Evolutionary conservation across 2,797 vertebrate genomes (phyloP).

Genomic region (Threskiornis aethiopicus): DNA sequence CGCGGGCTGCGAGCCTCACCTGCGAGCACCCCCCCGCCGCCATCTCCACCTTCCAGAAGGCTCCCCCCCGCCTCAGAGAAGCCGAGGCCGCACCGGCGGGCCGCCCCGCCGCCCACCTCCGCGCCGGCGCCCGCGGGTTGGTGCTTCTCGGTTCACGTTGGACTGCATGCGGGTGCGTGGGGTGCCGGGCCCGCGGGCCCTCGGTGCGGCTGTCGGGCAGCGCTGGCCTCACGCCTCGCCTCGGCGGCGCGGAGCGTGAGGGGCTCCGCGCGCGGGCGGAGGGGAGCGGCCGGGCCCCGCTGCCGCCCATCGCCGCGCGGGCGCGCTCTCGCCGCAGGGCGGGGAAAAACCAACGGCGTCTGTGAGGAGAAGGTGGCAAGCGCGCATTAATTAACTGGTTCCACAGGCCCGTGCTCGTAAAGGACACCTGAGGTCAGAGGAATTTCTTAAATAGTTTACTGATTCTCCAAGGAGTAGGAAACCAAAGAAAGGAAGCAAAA

Average conservation of each 20-base stretch:
- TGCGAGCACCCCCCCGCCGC: fast-evolving
- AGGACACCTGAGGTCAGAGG: neutral
- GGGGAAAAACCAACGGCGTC: too few relatives aligned
- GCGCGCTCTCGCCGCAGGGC: too few relatives aligned
- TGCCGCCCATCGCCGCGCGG: too few relatives aligned
- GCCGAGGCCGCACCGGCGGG: fast-evolving
- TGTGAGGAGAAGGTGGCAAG: too few relatives aligned
- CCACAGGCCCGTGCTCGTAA: fast-evolving
- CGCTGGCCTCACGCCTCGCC: too few relatives aligned
- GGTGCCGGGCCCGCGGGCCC: fast-evolving
- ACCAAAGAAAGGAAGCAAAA: neutral
- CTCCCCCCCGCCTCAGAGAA: too few relatives aligned
- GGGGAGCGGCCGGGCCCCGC: too few relatives aligned
- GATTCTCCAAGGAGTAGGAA: neutral
- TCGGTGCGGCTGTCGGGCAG: neutral
- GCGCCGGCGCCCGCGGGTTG: fast-evolving
- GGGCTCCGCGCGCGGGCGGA: too few relatives aligned
- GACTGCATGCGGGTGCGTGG: neutral
- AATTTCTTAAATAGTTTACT: neutral
- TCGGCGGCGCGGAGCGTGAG: too few relatives aligned
- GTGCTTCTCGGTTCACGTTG: fast-evolving
- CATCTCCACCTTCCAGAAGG: too few relatives aligned
- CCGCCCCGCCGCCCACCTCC: fast-evolving
- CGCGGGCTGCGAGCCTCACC: fast-evolving
- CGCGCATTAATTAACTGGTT: fast-evolving